Evolutionary conservation across 2,888 invertebrate species (phyloP).

Genomic region (Dynastes tityus): DNA sequence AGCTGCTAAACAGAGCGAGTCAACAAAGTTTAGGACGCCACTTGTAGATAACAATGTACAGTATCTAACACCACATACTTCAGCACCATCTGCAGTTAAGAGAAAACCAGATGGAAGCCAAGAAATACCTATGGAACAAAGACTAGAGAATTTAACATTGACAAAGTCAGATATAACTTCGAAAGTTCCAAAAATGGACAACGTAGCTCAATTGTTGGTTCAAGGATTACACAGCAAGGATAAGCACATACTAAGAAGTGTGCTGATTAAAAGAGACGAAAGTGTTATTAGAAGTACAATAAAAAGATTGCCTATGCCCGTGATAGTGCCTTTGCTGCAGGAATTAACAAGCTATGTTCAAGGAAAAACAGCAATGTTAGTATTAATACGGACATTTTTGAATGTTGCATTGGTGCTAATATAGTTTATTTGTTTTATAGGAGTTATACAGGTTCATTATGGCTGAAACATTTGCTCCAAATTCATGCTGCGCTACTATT

Average conservation of each 20-base stretch:
- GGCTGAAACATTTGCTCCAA: constrained; percentile 75
- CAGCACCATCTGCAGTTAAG: constrained; percentile 62
- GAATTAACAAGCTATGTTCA: constrained; percentile 81
- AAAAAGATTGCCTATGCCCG: constrained; percentile 82
- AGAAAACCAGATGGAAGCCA: constrained; percentile 65
- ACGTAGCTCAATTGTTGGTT: constrained; percentile 85
- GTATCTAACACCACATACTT: constrained; percentile 70
- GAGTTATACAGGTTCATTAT: constrained; percentile 73
- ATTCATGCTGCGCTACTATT: constrained; percentile 77
- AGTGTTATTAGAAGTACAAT: constrained; percentile 83
- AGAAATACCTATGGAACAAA: constrained; percentile 87
- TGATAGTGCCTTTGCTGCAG: constrained; percentile 80
- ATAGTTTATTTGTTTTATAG: constrained; percentile 64
- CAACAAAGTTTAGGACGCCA: constrained; percentile 69
- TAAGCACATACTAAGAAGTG: constrained; percentile 80
- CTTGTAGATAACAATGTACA: constrained; percentile 71
- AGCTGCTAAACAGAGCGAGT: constrained; percentile 60
- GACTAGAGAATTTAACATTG: constrained; percentile 85
- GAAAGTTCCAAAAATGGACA: constrained; percentile 77
- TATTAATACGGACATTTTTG: constrained; percentile 53
- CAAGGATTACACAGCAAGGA: constrained; percentile 93
- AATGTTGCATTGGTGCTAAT: neutral
- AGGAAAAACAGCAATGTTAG: constrained; percentile 81
- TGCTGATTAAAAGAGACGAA: constrained; percentile 79
- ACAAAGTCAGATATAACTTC: constrained; percentile 73